Evolutionary conservation across 2,888 invertebrate species (phyloP), one percentile per base, ranked within the genome.

Genomic region (Latrodectus elegans): DNA sequence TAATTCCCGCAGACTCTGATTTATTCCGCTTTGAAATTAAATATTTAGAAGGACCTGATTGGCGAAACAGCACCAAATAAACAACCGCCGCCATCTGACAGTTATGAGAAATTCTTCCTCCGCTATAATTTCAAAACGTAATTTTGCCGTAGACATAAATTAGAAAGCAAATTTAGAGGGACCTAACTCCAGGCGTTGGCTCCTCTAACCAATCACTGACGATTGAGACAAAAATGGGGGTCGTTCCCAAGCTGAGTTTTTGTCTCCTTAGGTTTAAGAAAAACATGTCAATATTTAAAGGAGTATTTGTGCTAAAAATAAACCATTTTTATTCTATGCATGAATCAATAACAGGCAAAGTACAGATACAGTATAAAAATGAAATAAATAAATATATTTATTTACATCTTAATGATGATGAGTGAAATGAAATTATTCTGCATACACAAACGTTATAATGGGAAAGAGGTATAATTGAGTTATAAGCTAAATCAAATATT

Each of bases 61-160:
- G 82, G 64, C 49, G 79, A 68, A 84, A 84, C 77, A 77, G 85
- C 74, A n/a, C 72, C 71, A 67, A 79, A 83, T 82, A 83, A 83
- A 88, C 88, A 88, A 88, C 82, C 87, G 14, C 72, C 87, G 82
- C 67, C 68, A 26, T 51, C 64, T 79, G 88, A 88, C 88, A 88
- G 88, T 88, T 88, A 88, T 88, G 88, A 88, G 88, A 88, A 88
- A 88, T 88, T 88, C 88, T 88, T 79, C 78, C 83, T 83, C 55
- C 70, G 88, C 83, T 75, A 88, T 88, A 78, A 88, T 88, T 88
- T 88, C 88, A 88, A 88, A 88, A 88, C 83, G 88, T 79, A 88
- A 88, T 88, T 88, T 88, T 88, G 83, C 79, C 78, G 78, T 75
- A 79, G 88, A 88, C 88, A 88, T 88, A 88, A 88, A 88, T 88